These are phyloP conservation scores for Colletes latitarsis DNA, from an alignment of 1,140 invertebrate genomes.

Conservation along the genomic window DNA sequence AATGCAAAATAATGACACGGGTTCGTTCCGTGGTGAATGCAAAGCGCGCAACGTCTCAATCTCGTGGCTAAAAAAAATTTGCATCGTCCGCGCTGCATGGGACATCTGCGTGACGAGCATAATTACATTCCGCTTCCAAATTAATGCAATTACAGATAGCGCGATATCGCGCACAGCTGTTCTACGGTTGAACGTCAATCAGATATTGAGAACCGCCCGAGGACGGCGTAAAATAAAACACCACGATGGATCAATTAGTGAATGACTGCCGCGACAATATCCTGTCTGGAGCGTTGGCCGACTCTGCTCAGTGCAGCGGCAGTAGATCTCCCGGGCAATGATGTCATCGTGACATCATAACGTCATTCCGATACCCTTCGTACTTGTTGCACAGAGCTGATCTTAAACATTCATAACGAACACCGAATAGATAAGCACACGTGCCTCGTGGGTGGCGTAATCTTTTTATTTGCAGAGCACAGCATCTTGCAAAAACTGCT, in stretches of 20 bases:
- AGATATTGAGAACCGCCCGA: conserved; percentile 71
- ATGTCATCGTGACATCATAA: conserved; percentile 74
- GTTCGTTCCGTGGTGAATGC: too few species aligned
- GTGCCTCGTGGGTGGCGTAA: background rate
- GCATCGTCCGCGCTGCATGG: background rate
- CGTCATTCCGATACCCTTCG: conserved; percentile 60
- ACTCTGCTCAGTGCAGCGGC: conserved; percentile 45
- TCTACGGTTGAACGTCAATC: background rate
- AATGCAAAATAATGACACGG: too few species aligned
- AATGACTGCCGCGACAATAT: conserved; percentile 77
- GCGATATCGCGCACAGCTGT: conserved; percentile 17
- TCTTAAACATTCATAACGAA: background rate
- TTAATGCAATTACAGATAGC: conserved; percentile 11
- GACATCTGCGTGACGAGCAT: conserved; percentile 21
- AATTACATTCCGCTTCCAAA: conserved; percentile 3
- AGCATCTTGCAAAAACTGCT: too few species aligned
- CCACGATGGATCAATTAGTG: conserved; percentile 78
- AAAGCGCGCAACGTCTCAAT: conserved; percentile 2
- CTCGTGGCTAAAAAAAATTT: background rate
- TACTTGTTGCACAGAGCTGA: conserved; percentile 29
- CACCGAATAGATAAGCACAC: background rate
- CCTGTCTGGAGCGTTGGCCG: conserved; percentile 72
- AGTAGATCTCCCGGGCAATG: conserved; percentile 62
- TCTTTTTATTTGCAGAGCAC: background rate
- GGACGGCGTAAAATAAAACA: conserved; percentile 73